Base-by-base conservation (phyloP, 1,140 invertebrate genomes). In the Eriosoma lanigerum region DNA sequence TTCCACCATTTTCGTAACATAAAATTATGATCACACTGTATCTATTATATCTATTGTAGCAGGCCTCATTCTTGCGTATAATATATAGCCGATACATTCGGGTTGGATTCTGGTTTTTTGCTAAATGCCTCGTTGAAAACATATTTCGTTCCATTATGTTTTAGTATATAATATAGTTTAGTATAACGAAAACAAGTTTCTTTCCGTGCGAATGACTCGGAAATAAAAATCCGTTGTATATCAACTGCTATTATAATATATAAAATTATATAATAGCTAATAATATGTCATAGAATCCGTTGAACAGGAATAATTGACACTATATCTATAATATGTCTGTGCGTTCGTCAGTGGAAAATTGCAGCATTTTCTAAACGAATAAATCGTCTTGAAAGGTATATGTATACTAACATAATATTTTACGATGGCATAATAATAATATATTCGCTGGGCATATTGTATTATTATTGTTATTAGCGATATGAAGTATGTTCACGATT, bases 221-320 rank as follows among this genome's bases (percentile, higher is more conserved):
- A 68, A 68, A 21, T 68, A 32, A 15, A 68, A 68, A 68, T 68
- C 64, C 38, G 64, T 46, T 46, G 38, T 64, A 19, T n/a, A 19
- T 21, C n/a, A 15, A 24, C 13, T 44, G 6, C 5, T 29, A 15
- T 1, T 8, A 5, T 15, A 26, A 17, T 60, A 29, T 1, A 13
- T 17, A 26, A 21, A 62, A 26, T 17, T n/a, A 38, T 19, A 26
- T 4, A n/a, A 64, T 38, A 19, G 1, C 10, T 66, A 44, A 38
- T 38, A 38, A 38, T 26, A n/a, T 19, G 38, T 46, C 38, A 8
- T n/a, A n/a, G 46, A 68, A 68, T 46, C 38, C 10, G 24, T 68
- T 68, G 64, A 68, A 68, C 0, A 5, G 5, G n/a, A 68, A 68
- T 68, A 68, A 68, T 46, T n/a, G 64, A 68, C 64, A 46, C 64